Percentiles rank a stretch among this genome's conserved stretches.
Conservation (phyloP, 2,797 vertebrate genomes). For the Catharus ustulatus region DNA sequence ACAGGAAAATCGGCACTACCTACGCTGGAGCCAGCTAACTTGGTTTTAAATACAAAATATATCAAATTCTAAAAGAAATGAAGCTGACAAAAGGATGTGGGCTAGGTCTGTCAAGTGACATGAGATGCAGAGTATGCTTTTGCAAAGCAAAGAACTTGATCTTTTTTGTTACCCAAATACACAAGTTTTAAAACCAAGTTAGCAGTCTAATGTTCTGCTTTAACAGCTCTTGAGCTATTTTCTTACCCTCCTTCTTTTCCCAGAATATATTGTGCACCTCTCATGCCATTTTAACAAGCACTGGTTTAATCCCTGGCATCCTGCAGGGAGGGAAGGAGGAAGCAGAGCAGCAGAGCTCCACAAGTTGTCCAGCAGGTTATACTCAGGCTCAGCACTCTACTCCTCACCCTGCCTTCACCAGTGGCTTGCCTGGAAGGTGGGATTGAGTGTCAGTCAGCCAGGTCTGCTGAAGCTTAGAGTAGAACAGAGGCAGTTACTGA, state of each 20-base stretch:
- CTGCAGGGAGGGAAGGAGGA: background rate
- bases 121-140: background rate
- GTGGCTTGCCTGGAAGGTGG: background rate
- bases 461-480: background rate
- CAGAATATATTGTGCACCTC: background rate
- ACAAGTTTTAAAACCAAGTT: background rate
- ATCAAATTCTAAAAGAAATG: background rate
- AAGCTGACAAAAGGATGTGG: background rate
- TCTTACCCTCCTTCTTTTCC: background rate
- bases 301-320: background rate
- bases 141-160: background rate
- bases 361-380: background rate
- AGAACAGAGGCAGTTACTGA: background rate
- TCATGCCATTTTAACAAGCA: background rate
- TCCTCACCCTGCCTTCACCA: background rate
- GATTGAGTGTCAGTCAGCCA: background rate
- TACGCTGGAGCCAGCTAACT: background rate
- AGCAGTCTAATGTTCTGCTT: background rate
- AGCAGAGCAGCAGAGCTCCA: background rate
- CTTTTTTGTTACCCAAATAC: background rate
- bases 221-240: background rate
- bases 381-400: background rate
- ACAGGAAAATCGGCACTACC: background rate
- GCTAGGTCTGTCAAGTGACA: background rate
- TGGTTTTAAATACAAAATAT: background rate